A percentile compares a stretch with the other conserved stretches of the same genome.
phyloP scores from a whole-genome alignment of 2,888 invertebrate species.

The Idaea aversata region DNA sequence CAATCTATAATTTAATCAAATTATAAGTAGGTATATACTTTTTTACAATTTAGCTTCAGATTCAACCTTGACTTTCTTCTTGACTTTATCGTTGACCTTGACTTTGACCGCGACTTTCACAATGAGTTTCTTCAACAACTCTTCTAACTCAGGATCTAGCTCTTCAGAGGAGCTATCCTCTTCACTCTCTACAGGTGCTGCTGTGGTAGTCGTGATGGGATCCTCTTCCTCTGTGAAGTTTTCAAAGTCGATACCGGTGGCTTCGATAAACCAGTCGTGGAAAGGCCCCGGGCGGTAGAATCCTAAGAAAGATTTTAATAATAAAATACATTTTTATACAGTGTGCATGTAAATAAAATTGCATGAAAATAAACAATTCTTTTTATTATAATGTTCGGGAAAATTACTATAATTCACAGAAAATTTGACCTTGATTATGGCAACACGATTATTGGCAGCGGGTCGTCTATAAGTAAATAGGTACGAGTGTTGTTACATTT shows the following conservation, averaged over 20 bases:
- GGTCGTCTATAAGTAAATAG: no score
- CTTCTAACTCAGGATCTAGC: constrained; percentile 48
- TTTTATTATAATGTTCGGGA: no score
- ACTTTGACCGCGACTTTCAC: constrained; percentile 68
- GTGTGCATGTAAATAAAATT: no score
- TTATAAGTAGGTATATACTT: background rate
- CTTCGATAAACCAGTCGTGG: constrained; percentile 53
- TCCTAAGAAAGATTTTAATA: constrained; percentile 37
- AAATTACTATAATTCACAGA: no score
- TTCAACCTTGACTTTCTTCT: constrained; percentile 32
- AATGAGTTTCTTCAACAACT: constrained; percentile 60
- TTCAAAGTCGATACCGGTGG: constrained; percentile 63
- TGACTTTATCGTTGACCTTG: constrained; percentile 49
- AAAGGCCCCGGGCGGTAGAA: constrained; percentile 67
- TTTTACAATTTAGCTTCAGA: background rate
- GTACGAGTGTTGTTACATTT: no score
- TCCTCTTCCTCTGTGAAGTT: constrained; percentile 45
- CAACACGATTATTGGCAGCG: no score
- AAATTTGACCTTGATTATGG: no score
- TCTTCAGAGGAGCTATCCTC: constrained; percentile 30
- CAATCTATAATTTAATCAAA: background rate
- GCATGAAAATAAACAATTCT: no score
- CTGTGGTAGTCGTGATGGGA: constrained; percentile 19
- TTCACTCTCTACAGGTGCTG: constrained; percentile 30
- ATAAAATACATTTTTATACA: no score